Base-by-base conservation (phyloP, 2,113 vertebrate species). In the Menidia beryllina region DNA sequence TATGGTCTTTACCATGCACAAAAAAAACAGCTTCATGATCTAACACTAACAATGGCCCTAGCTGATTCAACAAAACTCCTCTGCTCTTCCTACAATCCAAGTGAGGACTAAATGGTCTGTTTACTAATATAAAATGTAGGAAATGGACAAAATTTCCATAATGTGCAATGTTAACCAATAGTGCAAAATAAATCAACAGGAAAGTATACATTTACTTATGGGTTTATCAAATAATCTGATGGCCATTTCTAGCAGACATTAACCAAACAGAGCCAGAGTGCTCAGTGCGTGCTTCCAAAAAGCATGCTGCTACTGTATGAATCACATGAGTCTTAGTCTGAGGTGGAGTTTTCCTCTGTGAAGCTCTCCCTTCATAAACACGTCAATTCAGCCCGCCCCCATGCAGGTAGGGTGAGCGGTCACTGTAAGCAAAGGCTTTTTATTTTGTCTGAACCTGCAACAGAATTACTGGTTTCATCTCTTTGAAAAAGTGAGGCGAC, bases 11-110 rank as follows among this genome's bases (percentile, higher is more conserved):
- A 47, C 0, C 8, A 15, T 65, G 4, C n/a, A 24, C 8, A 25
- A 12, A 38, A 21, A 13, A 7, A 56, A 60, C 7, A 39, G 60
- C 13, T 49, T 58, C 27, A 56, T 43, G 30, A 3, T 59, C 7
- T 0, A 52, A 69, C 20, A 58, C 17, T n/a, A 49, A 72, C 15
- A 62, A 36, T 34, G 7, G 7, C 2, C 30, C 30, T 34, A 19
- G 12, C 21, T 51, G 10, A 61, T 38, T 15, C 13, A 27, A 56
- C 7, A 47, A 53, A 68, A 56, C 48, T 65, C 19, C 49, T 69
- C 47, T 58, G 47, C n/a, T 64, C 34, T 3, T 30, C 39, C n/a
- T 3, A 24, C 43, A 64, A 49, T 51, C 19, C 2, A 3, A 19
- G 20, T 8, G 7, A 1, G 6, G 5, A 27, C 3, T 52, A 12